phyloP scores from a whole-genome alignment of 2,888 invertebrate genomes.

The Sepiola atlantica region DNA sequence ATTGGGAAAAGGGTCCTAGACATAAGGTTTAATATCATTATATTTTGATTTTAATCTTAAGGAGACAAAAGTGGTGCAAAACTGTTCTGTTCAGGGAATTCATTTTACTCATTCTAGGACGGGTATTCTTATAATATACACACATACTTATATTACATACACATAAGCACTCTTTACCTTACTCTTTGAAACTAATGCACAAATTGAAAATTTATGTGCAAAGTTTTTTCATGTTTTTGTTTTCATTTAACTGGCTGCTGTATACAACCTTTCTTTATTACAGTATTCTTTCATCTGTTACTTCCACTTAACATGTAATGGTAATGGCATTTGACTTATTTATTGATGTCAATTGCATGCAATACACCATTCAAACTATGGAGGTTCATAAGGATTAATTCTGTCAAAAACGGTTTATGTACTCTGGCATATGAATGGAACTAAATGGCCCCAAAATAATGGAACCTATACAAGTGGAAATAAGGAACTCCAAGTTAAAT shows the following conservation, averaged over 20 bases:
- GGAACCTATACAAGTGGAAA: neutral
- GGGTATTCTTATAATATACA: neutral
- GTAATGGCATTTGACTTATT: slow-evolving; percentile 32
- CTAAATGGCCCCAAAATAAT: neutral
- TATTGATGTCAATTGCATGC: neutral
- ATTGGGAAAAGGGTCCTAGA: too few species aligned
- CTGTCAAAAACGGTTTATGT: slow-evolving; percentile 9
- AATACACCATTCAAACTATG: neutral
- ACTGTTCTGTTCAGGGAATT: too few species aligned
- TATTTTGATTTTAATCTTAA: too few species aligned
- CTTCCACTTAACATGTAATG: neutral
- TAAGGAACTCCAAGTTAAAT: neutral
- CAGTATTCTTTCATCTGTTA: neutral
- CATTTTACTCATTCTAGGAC: too few species aligned
- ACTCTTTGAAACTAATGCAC: neutral
- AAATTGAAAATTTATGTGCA: neutral
- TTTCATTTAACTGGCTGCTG: neutral
- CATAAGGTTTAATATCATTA: too few species aligned
- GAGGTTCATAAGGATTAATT: neutral
- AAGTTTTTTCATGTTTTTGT: neutral
- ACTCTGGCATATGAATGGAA: neutral
- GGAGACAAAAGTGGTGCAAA: too few species aligned
- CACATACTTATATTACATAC: too few species aligned
- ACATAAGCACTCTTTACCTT: neutral
- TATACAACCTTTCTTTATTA: neutral